phyloP scores from a whole-genome alignment of 53 echinoderm and acorn worm species.

The Arbacia lixula region DNA sequence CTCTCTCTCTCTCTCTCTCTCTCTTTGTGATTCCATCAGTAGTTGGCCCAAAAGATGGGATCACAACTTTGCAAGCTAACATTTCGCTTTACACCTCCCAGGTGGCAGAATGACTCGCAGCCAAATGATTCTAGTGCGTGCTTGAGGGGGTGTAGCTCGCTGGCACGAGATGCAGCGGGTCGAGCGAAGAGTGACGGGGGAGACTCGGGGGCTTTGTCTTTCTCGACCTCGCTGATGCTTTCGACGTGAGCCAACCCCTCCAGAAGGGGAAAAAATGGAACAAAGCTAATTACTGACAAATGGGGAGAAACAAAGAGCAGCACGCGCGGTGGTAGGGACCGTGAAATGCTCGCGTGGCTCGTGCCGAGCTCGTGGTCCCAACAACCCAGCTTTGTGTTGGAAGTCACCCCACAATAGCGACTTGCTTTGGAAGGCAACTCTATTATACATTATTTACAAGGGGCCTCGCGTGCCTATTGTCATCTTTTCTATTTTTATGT shows the following conservation, averaged over 20 bases:
- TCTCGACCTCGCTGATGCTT: conserved; percentile 19
- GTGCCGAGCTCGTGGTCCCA: conserved; percentile 24
- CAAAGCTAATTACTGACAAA: conserved; percentile 55
- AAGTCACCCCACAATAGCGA: conserved; percentile 39
- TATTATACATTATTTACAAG: conserved; percentile 23
- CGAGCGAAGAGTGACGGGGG: conserved; percentile 42
- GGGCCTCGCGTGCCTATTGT: conserved; percentile 56
- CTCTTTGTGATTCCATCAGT: too few species aligned
- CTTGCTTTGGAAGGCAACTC: background rate
- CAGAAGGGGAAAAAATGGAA: too few species aligned
- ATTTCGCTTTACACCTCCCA: conserved; percentile 31
- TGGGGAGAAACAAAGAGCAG: conserved; percentile 42
- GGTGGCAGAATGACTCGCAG: conserved; percentile 25
- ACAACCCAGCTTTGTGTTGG: conserved; percentile 33
- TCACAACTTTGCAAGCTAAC: conserved; percentile 2
- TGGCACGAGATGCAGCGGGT: conserved; percentile 36
- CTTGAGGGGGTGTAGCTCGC: too few species aligned
- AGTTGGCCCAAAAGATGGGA: conserved; percentile 20
- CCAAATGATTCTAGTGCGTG: too few species aligned
- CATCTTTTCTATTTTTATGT: conserved; percentile 5
- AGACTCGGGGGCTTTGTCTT: conserved; percentile 48
- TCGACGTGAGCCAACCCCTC: conserved; percentile 14
- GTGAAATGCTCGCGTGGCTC: conserved; percentile 45
- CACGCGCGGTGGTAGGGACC: conserved; percentile 3
- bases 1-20: too few species aligned